Evolutionary conservation across 2,888 invertebrate species (phyloP), one percentile per base, ranked within the genome.

Genomic region (Neoitamus cyanurus): DNA sequence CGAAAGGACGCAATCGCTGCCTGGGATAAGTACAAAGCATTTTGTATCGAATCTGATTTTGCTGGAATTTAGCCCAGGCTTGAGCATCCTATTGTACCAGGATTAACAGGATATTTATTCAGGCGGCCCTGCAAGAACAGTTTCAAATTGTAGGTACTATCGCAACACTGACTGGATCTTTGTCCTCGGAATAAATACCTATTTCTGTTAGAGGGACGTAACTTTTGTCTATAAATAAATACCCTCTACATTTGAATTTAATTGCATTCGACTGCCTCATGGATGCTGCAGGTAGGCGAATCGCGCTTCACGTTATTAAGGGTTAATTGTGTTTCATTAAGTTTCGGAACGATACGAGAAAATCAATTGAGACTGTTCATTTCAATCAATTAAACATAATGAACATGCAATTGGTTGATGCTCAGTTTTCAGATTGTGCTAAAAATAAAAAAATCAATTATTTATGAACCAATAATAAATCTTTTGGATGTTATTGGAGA

Each of bases 71-170:
- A 42, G 20, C 25, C 20, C 28, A 20, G 11, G 42, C 42, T 36
- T 75, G 11, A 34, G 2, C 42, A n/a, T 36, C 13, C 25, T 5
- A 28, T 75, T 75, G 28, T 75, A 15, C 13, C 36, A 20, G 75
- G 5, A 42, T 42, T 42, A 75, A 75, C 36, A 73, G 34, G 13
- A 13, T 28, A 46, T 75, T 75, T 75, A 75, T 75, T 75, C 37
- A 28, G 20, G 36, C 25, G 4, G 11, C 42, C 9, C 28, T 75
- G 42, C 75, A 25, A 11, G 25, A 37, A 30, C 28, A 11, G 42
- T 37, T 42, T 11, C 13, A 58, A 58, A 58, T 58, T 15, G 58
- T 58, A 42, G 15, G 6, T n/a, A 48, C 48, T 48, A 58, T 58
- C 9, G 25, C 1, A 25, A 58, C n/a, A 37, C 4, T 75, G 42